Base-by-base conservation (phyloP, 2,888 invertebrate genomes). In the Ctenicera cuprea region DNA sequence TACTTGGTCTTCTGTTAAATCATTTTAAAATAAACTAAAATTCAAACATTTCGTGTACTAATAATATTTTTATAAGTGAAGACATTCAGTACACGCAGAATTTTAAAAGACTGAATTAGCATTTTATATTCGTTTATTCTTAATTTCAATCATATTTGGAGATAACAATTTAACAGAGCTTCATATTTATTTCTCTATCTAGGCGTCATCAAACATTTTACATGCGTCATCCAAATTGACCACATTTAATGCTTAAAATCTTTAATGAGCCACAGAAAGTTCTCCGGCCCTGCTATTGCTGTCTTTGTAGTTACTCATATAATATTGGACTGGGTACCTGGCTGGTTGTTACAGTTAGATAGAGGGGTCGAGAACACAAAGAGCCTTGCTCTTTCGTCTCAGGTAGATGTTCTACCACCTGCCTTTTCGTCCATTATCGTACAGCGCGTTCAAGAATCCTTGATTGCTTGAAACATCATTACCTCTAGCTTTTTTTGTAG, bases 341-440 rank as follows among this genome's bases (percentile, higher is more conserved):
- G 68, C 74, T 73, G 76, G 73, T 75, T 77, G 79, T 77, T 79
- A 78, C 78, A 79, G 79, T 79, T 78, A 78, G 78, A 76, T 71
- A 75, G 77, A 77, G 77, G 77, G 78, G 76, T 76, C 79, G 68
- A 65, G 62, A 62, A 70, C 66, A 78, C 78, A 78, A 78, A 77
- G 78, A 74, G 72, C 74, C n/a, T 77, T 69, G 70, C 70, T 77
- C 77, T 76, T 74, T 71, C 70, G 71, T 43, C 72, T 75, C 78
- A 78, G 78, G 78, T 78, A 79, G 77, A 78, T 77, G 75, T 76
- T 77, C 73, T 76, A 78, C 77, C 78, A 79, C 79, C 79, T 79
- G 79, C 79, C 77, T 76, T 73, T 76, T 71, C 74, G 68, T 74
- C 66, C 74, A 77, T 77, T 77, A 77, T 70, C 67, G 77, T 77